Conservation (phyloP, 1,140 invertebrate genomes). For the Drosophila repleta region DNA sequence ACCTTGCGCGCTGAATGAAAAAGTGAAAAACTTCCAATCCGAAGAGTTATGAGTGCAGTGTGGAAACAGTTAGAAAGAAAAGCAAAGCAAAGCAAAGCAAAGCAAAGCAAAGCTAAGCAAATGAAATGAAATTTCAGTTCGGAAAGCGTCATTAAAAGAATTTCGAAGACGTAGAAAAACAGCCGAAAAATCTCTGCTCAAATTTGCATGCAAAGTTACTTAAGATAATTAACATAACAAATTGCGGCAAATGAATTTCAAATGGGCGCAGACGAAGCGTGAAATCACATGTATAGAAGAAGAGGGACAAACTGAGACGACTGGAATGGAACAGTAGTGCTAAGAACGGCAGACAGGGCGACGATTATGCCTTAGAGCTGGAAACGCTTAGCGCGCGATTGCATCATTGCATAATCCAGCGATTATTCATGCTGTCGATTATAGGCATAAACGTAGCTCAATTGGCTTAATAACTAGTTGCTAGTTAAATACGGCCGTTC, state of each 20-base stretch:
- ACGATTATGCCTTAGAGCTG: not conserved
- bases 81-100: conserved; percentile 8
- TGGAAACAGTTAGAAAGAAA: conserved; percentile 3
- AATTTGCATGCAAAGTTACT: conserved; percentile 43
- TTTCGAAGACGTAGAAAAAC: not conserved
- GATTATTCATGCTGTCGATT: too few species aligned
- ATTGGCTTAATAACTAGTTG: not conserved
- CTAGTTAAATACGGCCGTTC: not conserved
- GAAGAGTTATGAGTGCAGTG: conserved; percentile 9
- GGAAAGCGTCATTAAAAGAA: conserved; percentile 13
- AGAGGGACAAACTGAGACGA: not conserved
- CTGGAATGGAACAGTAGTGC: conserved; percentile 4
- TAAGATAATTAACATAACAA: conserved; percentile 39
- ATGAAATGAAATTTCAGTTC: not conserved
- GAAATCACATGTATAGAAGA: conserved; percentile 30
- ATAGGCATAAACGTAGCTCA: not conserved
- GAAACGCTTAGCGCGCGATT: not conserved
- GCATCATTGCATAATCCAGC: too few species aligned
- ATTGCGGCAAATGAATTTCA: conserved; percentile 36
- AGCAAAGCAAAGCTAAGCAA: conserved; percentile 9
- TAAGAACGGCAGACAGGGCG: conserved; percentile 9
- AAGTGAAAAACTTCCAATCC: conserved; percentile 1
- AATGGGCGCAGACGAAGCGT: conserved; percentile 40
- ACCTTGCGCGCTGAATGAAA: conserved; percentile 29
- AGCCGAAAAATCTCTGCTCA: not conserved